A percentile compares a stretch with the other conserved stretches of the same genome.
Conservation (phyloP, 2,888 invertebrate genomes). For the Anodontia alba region DNA sequence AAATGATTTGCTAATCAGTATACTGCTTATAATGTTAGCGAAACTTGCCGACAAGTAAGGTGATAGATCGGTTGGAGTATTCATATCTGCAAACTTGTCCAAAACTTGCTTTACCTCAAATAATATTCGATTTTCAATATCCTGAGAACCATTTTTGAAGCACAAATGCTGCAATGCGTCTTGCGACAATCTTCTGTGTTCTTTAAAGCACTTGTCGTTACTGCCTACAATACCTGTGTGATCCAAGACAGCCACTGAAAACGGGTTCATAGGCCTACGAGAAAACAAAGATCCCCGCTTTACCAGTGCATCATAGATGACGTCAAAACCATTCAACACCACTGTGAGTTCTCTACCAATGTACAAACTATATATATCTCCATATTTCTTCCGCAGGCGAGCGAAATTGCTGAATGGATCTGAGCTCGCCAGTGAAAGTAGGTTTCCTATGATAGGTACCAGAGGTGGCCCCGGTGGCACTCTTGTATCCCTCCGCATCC, state of each 20-base stretch:
- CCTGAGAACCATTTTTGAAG: neutral
- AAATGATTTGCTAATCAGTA: slow-evolving; percentile 47
- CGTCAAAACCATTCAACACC: neutral
- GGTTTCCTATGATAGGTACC: no score
- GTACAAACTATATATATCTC: neutral
- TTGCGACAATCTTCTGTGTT: no score
- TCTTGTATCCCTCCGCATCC: no score
- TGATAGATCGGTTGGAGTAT: slow-evolving; percentile 35
- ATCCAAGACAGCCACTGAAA: no score
- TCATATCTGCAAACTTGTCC: neutral
- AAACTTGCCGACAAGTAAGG: slow-evolving; percentile 43
- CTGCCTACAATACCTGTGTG: no score
- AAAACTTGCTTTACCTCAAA: neutral
- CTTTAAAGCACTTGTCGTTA: no score
- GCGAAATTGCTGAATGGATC: no score
- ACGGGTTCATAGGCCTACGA: neutral
- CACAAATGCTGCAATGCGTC: neutral
- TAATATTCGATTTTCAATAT: neutral
- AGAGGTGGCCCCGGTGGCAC: no score
- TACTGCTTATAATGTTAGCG: slow-evolving; percentile 61
- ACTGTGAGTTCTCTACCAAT: neutral
- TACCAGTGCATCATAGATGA: neutral
- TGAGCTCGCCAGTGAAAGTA: no score
- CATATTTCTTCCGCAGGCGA: neutral
- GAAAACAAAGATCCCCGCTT: neutral